Evolutionary conservation across 2,113 vertebrate species (phyloP).

Genomic region (Cochlearius cochlearius): DNA sequence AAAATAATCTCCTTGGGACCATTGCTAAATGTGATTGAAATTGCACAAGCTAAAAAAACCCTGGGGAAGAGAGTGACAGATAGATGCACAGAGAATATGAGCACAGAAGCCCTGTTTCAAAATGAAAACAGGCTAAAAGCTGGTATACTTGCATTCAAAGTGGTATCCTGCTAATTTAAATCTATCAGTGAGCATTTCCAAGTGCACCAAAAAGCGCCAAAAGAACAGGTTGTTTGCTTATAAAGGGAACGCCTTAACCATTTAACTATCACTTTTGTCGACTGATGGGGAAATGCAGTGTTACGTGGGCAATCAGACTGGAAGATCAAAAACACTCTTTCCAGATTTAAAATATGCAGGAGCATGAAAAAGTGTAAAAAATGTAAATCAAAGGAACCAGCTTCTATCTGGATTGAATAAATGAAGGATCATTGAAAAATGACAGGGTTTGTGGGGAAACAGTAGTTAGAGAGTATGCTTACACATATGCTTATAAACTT

Average conservation of each 20-base stretch:
- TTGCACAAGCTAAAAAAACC: not conserved
- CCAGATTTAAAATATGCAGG: conserved; percentile 55
- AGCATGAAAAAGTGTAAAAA: conserved; percentile 45
- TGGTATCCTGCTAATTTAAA: conserved; percentile 50
- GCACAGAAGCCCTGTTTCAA: conserved; percentile 32
- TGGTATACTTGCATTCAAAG: conserved; percentile 14
- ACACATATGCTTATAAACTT: conserved; percentile 69
- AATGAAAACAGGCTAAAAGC: conserved; percentile 44
- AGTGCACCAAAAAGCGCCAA: conserved; percentile 32
- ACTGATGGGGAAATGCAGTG: conserved; percentile 30
- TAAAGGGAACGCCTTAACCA: conserved; percentile 35
- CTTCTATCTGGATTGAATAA: conserved; percentile 39
- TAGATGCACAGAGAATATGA: not conserved
- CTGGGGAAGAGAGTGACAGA: conserved; percentile 29
- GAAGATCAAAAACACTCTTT: conserved; percentile 18
- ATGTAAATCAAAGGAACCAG: conserved; percentile 55
- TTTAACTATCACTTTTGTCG: conserved; percentile 49
- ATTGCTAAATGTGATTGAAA: conserved; percentile 36
- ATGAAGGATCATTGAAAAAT: conserved; percentile 59
- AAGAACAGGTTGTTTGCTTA: conserved; percentile 58
- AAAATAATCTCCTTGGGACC: conserved; percentile 32
- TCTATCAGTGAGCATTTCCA: conserved; percentile 48
- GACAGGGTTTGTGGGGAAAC: conserved; percentile 63
- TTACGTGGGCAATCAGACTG: conserved; percentile 50
- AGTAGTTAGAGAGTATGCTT: conserved; percentile 64